These are phyloP conservation scores for Colaptes auratus DNA, from an alignment of 2,113 vertebrate species.

Conservation along the genomic window DNA sequence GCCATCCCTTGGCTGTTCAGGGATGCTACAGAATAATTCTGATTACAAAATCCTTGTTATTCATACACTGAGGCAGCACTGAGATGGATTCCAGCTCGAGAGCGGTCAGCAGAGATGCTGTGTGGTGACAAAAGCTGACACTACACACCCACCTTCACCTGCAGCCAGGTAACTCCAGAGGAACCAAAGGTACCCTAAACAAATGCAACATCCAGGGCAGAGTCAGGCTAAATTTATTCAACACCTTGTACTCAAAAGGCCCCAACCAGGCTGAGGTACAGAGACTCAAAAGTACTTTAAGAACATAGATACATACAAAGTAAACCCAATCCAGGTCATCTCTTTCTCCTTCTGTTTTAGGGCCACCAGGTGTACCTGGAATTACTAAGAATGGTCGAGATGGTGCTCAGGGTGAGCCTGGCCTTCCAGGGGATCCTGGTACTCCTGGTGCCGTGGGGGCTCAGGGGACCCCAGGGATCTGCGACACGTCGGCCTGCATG, in stretches of 20 bases:
- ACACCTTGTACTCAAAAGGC: constrained; percentile 28
- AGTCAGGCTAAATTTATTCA: constrained; percentile 48
- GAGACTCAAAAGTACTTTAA: neutral
- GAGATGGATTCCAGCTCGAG: neutral
- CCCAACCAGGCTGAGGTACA: neutral
- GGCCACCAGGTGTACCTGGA: constrained; percentile 87
- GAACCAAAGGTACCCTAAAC: neutral
- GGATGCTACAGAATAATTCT: neutral
- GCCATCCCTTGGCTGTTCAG: neutral
- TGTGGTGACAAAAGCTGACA: neutral
- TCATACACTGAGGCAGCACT: too few species aligned
- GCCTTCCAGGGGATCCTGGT: constrained; percentile 89
- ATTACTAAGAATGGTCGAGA: constrained; percentile 89
- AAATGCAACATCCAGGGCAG: neutral
- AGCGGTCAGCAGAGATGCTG: neutral
- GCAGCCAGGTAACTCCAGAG: accelerated
- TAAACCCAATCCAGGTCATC: neutral
- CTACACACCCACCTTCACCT: neutral
- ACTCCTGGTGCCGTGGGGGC: constrained; percentile 86
- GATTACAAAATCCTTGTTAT: neutral
- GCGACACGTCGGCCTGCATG: constrained; percentile 95
- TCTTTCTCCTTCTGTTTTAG: constrained; percentile 60
- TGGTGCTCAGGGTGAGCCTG: constrained; percentile 90
- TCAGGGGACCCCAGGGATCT: constrained; percentile 93
- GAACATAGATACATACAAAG: neutral